These are phyloP conservation scores for Rhynchomys soricoides DNA, from an alignment of 2,113 vertebrate genomes.

Conservation along the genomic window DNA sequence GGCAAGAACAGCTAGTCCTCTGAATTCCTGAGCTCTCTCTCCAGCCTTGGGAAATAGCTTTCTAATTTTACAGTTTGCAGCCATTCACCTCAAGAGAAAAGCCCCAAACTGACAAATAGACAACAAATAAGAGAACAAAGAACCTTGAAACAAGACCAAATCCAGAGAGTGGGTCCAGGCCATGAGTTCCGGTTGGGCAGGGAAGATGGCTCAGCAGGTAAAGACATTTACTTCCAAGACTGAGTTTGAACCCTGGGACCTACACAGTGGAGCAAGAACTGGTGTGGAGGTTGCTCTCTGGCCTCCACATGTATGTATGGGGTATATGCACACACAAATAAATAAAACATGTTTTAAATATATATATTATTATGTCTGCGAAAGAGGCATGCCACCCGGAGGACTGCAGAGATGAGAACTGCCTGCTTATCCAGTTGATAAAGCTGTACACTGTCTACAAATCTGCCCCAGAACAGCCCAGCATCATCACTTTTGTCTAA, in stretches of 20 bases:
- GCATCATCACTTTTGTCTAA: neutral
- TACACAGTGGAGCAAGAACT: neutral
- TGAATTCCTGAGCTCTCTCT: neutral
- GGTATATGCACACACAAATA: too few species aligned
- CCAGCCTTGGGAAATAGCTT: neutral
- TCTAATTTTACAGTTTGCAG: neutral
- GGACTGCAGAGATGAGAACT: neutral
- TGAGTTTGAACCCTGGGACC: neutral
- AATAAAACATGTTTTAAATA: neutral
- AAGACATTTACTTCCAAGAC: neutral
- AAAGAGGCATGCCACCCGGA: fast-evolving
- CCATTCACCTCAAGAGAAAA: neutral
- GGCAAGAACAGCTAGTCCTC: neutral
- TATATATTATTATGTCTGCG: neutral
- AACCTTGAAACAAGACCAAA: neutral
- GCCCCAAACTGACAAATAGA: neutral
- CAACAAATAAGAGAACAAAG: neutral
- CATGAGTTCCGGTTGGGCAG: neutral
- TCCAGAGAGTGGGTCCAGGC: neutral
- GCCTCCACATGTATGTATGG: too few species aligned
- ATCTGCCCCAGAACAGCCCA: neutral
- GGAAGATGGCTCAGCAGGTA: neutral
- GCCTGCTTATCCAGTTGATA: neutral
- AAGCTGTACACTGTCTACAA: neutral
- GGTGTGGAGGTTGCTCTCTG: too few species aligned